Percentiles rank a stretch among this genome's conserved stretches.
phyloP scores from a whole-genome alignment of 1,140 invertebrate genomes.

The Pseudomyrmex pallidus region DNA sequence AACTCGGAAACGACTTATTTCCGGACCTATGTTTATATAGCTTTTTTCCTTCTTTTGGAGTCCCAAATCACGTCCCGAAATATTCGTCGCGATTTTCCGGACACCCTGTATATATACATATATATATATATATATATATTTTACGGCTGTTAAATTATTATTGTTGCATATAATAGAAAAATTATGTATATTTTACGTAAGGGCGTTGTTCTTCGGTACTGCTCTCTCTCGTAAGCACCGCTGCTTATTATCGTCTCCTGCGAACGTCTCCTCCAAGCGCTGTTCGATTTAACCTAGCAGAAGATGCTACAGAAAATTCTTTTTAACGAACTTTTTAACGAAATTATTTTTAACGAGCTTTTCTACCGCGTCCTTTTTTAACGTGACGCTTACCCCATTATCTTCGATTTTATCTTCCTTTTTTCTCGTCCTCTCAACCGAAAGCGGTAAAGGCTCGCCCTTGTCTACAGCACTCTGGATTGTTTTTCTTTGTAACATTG shows the following conservation, averaged over 20 bases:
- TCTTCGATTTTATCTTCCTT: constrained; percentile 23
- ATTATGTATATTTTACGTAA: constrained; percentile 76
- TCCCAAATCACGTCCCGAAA: too few relatives aligned
- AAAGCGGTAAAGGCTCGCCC: constrained; percentile 79
- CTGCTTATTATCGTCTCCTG: constrained; percentile 77
- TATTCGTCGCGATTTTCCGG: too few relatives aligned
- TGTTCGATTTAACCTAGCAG: constrained; percentile 66
- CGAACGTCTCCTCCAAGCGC: constrained; percentile 75
- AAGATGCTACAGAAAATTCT: constrained; percentile 2
- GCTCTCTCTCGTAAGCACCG: constrained; percentile 83
- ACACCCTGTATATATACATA: too few relatives aligned
- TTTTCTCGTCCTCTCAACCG: constrained; percentile 35
- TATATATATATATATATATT: neutral
- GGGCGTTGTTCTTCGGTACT: constrained; percentile 80
- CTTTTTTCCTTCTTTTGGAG: too few relatives aligned
- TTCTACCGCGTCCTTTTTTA: neutral
- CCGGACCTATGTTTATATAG: too few relatives aligned
- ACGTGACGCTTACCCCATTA: constrained; percentile 62
- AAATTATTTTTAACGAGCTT: neutral
- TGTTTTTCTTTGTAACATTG: constrained; percentile 82
- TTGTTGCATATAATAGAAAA: neutral
- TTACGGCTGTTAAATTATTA: neutral
- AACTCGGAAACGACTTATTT: too few relatives aligned
- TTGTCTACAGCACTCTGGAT: constrained; percentile 80
- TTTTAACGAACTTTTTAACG: neutral